Percentiles rank a stretch among this genome's conserved stretches.
phyloP scores from a whole-genome alignment of 2,888 invertebrate species.

The Exephanes ischioxanthus region DNA sequence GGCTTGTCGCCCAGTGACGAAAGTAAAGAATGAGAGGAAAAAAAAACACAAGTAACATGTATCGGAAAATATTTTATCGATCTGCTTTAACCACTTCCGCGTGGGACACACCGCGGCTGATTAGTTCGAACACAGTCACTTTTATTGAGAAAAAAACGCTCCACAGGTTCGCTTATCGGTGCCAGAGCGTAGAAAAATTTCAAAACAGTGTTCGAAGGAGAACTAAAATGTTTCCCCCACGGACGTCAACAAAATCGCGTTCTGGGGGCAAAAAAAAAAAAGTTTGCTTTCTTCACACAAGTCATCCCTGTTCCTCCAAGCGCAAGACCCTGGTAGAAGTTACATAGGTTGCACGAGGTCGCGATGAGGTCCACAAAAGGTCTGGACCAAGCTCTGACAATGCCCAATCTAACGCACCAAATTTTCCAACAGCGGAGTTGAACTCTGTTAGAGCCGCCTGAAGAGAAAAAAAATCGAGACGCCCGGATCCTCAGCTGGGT shows the following conservation, averaged over 20 bases:
- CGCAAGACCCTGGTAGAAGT: neutral
- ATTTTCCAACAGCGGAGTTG: neutral
- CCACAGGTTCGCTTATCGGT: neutral
- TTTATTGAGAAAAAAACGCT: neutral
- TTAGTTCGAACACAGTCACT: neutral
- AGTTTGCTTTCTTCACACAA: no score
- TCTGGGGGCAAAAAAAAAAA: no score
- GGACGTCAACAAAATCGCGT: no score
- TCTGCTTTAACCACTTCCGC: neutral
- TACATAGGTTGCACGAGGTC: neutral
- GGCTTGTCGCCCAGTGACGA: conserved; percentile 22
- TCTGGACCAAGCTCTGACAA: neutral
- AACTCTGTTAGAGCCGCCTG: neutral
- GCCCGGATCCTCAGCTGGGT: neutral
- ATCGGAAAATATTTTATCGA: conserved; percentile 22
- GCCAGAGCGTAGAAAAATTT: neutral
- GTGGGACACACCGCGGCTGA: neutral
- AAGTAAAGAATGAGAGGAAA: conserved; percentile 9
- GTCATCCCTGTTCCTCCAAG: no score
- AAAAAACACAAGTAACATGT: neutral
- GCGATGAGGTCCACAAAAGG: neutral
- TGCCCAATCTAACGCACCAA: neutral
- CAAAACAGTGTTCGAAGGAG: no score
- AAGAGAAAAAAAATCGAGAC: neutral
- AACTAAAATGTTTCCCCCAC: no score